A percentile compares a stretch with the other conserved stretches of the same genome.
phyloP scores from a whole-genome alignment of 2,888 invertebrate genomes.

The Sesia apiformis region DNA sequence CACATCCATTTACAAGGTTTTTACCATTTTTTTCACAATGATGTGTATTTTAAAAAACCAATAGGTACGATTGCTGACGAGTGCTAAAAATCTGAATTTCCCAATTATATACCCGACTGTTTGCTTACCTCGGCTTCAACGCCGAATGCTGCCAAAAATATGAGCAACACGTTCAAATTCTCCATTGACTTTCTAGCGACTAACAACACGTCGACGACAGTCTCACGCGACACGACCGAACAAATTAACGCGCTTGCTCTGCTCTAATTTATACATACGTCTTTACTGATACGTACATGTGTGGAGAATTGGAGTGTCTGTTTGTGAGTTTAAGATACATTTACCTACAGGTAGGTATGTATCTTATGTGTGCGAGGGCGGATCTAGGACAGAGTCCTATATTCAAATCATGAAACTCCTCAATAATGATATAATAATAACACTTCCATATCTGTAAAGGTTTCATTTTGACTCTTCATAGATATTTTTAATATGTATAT shows the following conservation, averaged over 20 bases:
- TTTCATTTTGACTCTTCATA: too few species aligned
- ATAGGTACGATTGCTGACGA: too few species aligned
- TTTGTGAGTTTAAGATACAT: background rate
- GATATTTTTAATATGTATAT: too few species aligned
- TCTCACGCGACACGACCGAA: slow-evolving; percentile 11
- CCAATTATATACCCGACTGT: slow-evolving; percentile 18
- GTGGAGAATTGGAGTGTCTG: background rate
- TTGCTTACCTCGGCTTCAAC: slow-evolving; percentile 17
- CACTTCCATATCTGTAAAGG: too few species aligned
- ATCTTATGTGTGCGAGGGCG: too few species aligned
- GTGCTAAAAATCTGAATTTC: slow-evolving; percentile 10
- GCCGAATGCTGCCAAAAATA: slow-evolving; percentile 13
- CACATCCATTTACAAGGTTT: too few species aligned
- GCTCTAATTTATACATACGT: slow-evolving; percentile 11
- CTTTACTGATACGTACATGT: background rate
- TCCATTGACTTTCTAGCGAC: slow-evolving; percentile 13
- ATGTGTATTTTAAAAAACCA: too few species aligned
- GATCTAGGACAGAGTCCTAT: too few species aligned
- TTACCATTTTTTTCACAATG: too few species aligned
- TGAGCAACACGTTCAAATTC: slow-evolving; percentile 18
- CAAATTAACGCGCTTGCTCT: slow-evolving; percentile 20
- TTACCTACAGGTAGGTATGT: too few species aligned
- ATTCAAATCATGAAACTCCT: too few species aligned
- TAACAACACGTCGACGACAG: slow-evolving; percentile 16
- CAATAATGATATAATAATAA: too few species aligned